Percentiles rank a stretch among this genome's conserved stretches.
Evolutionary conservation across 1,140 invertebrate species (phyloP).

Genomic region (Diorhabda elongata): DNA sequence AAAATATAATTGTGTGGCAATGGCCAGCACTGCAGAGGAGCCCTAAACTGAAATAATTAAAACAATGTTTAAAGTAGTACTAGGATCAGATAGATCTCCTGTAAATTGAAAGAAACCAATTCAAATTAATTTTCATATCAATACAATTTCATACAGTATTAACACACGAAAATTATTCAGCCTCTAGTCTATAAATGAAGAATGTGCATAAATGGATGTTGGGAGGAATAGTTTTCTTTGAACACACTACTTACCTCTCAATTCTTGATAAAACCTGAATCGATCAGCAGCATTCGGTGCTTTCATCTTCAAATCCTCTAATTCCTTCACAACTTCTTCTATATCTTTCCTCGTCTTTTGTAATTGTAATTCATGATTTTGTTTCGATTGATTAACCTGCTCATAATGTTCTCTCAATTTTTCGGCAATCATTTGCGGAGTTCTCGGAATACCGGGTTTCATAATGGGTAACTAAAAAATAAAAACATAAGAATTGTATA

Average conservation of each 20-base stretch:
- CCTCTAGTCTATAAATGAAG: no score
- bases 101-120: no score
- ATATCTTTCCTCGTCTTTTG: slow-evolving; percentile 54
- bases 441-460: slow-evolving; percentile 49
- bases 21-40: no score
- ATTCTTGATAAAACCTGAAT: slow-evolving; percentile 92
- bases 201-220: no score
- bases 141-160: no score
- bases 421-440: slow-evolving; percentile 57
- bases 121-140: no score
- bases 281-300: slow-evolving; percentile 67
- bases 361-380: slow-evolving; percentile 47
- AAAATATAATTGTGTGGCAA: no score
- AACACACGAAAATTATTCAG: no score
- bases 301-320: slow-evolving; percentile 57
- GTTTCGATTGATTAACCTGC: slow-evolving; percentile 30
- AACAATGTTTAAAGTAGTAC: no score
- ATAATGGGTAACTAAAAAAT: slow-evolving; percentile 27
- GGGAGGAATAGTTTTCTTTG: no score
- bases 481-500: neutral
- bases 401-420: slow-evolving; percentile 56
- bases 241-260: slow-evolving; percentile 53
- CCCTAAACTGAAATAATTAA: no score
- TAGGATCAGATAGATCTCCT: no score
- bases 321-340: slow-evolving; percentile 57